Base-by-base conservation (phyloP, 92 coral and sea anemone genomes). In the Phymanthus crucifer region DNA sequence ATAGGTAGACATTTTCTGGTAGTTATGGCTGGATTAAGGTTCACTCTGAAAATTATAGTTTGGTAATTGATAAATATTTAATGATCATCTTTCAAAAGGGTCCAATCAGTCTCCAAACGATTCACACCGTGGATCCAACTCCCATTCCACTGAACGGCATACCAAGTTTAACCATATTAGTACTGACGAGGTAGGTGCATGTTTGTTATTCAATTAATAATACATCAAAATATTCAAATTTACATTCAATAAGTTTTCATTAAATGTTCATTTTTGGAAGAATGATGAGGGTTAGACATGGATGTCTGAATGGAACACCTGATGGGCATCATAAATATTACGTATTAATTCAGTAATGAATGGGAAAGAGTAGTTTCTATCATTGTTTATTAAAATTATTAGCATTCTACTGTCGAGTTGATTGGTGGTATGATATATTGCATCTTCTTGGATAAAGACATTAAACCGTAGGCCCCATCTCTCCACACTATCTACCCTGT, bases 81-180 rank as follows among this genome's bases (percentile, higher is more conserved):
- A 66, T 34, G 36, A 46, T 38, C 65, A n/a, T 70, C 46, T 40
- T 82, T 52, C 73, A 21, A 21, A 80, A 92, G 97, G 97, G 32
- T 90, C 97, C 27, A 90, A 88, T 87, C 89, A 87, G 87, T 92
- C 97, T 68, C 97, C 97, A 78, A 83, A 79, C 75, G 94, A 92
- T 70, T 73, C 88, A 45, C 90, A 82, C 76, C 82, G 83, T 88
- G 89, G 88, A 71, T 89, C 89, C 48, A 91, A 91, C 83, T 86
- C 91, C 17, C 96, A 86, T 78, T 76, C 85, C 45, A 67, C 73
- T 87, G 97, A 90, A 73, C 92, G 91, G 11, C 92, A 83, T 69
- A 86, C 84, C 74, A 92, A 87, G 87, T 87, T 88, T 91, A 92
- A 92, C 80, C 94, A 92, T 81, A 86, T 87, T 76, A 90, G 80